Percentiles rank a stretch among this genome's conserved stretches.
Conservation (phyloP, 2,113 vertebrate species). For the Porphyrio hochstetteri region DNA sequence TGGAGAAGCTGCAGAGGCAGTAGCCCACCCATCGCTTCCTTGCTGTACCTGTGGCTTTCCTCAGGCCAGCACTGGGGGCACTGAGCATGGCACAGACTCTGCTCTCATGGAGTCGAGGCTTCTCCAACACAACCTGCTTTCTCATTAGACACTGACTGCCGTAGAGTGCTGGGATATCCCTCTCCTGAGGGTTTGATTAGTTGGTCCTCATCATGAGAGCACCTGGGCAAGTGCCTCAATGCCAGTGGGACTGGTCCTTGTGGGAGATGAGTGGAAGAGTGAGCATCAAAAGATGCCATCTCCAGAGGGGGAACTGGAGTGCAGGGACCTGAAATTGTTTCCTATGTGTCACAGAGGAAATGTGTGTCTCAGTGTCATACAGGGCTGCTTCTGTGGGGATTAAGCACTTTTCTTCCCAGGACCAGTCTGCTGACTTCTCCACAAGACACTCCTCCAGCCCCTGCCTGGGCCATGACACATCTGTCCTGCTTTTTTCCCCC, state of each 20-base stretch:
- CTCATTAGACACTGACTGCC: background rate
- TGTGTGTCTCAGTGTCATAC: background rate
- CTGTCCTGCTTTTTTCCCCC: background rate
- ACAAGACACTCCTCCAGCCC: background rate
- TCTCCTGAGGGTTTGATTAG: background rate
- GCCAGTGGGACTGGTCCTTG: background rate
- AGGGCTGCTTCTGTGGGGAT: background rate
- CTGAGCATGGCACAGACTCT: background rate
- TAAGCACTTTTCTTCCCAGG: background rate
- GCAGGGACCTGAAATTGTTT: background rate
- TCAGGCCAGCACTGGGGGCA: background rate
- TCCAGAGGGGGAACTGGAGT: background rate
- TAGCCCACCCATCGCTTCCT: background rate
- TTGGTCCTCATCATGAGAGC: background rate
- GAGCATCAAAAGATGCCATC: background rate
- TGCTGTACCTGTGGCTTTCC: fast-evolving
- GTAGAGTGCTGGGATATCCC: background rate
- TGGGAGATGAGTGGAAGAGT: background rate
- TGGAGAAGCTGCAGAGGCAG: background rate
- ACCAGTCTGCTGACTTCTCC: background rate
- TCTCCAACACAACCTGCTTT: background rate
- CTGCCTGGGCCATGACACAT: background rate
- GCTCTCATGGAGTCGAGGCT: background rate
- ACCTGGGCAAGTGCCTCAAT: background rate
- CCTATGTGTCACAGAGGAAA: constrained; percentile 14